These are phyloP conservation scores for Mechanitis messenoides DNA, from an alignment of 2,888 invertebrate genomes.

Conservation along the genomic window DNA sequence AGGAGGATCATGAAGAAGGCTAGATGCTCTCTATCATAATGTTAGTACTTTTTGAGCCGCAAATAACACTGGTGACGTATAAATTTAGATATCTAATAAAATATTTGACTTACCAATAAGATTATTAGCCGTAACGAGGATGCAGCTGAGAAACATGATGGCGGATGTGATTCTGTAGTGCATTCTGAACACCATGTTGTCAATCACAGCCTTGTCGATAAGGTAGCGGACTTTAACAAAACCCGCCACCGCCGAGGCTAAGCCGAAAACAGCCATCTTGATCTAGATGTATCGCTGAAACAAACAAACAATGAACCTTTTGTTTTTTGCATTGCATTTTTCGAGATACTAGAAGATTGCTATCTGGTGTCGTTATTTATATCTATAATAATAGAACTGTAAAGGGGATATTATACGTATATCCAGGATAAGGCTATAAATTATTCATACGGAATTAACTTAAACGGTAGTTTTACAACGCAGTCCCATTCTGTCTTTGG, in stretches of 20 bases:
- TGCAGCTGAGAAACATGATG: slow-evolving; percentile 89
- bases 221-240: slow-evolving; percentile 93
- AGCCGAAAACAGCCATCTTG: slow-evolving; percentile 86
- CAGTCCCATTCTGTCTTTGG: slow-evolving; percentile 36
- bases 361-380: too few species aligned
- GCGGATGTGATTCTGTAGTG: slow-evolving; percentile 93
- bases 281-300: slow-evolving; percentile 35
- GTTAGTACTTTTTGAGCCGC: too few species aligned
- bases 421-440: slow-evolving; percentile 61
- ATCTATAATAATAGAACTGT: slow-evolving; percentile 24
- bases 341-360: too few species aligned
- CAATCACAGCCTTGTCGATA: slow-evolving; percentile 91
- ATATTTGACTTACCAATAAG: slow-evolving; percentile 85
- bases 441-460: slow-evolving; percentile 59
- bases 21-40: too few species aligned
- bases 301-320: slow-evolving; percentile 16
- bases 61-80: neutral
- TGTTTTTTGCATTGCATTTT: too few species aligned
- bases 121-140: slow-evolving; percentile 92
- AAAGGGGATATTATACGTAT: slow-evolving; percentile 52
- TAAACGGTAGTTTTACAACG: slow-evolving; percentile 57
- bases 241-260: slow-evolving; percentile 92
- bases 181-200: slow-evolving; percentile 92
- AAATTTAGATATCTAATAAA: neutral
- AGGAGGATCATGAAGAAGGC: too few species aligned